Base-by-base conservation (phyloP, 2,888 invertebrate genomes). In the Xanthia icteritia region DNA sequence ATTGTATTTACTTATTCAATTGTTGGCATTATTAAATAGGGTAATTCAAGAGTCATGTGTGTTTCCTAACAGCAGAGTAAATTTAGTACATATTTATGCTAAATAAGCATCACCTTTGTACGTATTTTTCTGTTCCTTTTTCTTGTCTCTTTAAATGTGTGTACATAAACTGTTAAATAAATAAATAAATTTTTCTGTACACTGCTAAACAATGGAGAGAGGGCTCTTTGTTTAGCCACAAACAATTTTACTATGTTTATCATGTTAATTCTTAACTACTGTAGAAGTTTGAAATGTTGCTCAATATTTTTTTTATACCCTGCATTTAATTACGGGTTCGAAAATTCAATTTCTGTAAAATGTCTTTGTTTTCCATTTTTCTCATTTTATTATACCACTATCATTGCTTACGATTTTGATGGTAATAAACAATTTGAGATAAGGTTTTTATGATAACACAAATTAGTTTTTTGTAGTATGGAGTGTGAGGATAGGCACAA, bases 1-100 rank as follows among this genome's bases (percentile, higher is more conserved):
- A 96, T 92, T 94, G 91, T 94, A 94, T 94, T 94, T 94, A 93
- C 93, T 94, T 92, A 94, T 92, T 90, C 81, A 85, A 82, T 81
- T 85, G 45, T 78, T 76, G 65, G 73, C 56, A 74, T 83, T 73
- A 72, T 81, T 79, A 17, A n/a, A 69, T 66, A 64, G 17, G 20
- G 42, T 61, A 56, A 67, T 56, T 54, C 9, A 54, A 17, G 31
- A n/a, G 15, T 31, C 17, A 42, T 31, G 31, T 23, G 45, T 42
- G 17, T 66, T 67, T 67, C 20, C 5, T 27, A 74, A 74, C 0
- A 20, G 27, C 3, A 0, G n/a, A 27, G 45, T 48, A 27, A 39
- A 20, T 60, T 60, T 51, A 58, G n/a, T 45, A 4, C 3, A 45
- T 20, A 5, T 27, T 20, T 20, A 27, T 45, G 9, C 23, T 23